Evolutionary conservation across 2,888 invertebrate species (phyloP), one percentile per base, ranked within the genome.

Genomic region (Leptarthrus brevirostris): DNA sequence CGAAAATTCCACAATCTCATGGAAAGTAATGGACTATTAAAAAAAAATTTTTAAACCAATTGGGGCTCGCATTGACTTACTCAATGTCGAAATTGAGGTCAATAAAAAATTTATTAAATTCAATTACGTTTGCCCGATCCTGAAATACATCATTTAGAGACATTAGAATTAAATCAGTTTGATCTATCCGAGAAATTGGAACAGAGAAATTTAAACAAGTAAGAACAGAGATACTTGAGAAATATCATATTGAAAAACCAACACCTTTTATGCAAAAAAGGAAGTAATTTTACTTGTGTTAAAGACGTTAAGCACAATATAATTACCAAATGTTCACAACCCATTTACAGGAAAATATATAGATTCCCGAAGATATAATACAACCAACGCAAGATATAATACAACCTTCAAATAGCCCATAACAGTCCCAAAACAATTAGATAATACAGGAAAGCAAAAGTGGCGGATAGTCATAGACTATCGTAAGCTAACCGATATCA

Each of bases 381-480:
- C 72, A 74, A 73, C 54, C 72, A 61, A 20, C 6, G 0, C 75
- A 73, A 14, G 64, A 71, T 1, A n/a, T 30, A 3, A 5, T 5
- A 30, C 8, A 30, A 8, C 30, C 30, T n/a, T n/a, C 30, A 30
- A 5, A 76, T 36, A 56, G 8, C 30, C 30, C 2, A 22, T 56
- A 26, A 16, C 24, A 56, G 26, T 8, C 3, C 30, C 24, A 6
- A 56, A 30, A 3, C 22, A 26, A 12, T 12, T n/a, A 3, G 74
- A 76, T 26, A 76, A 74, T 24, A 54, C 74, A 8, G 72, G 74
- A 12, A 34, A 0, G 0, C 74, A 75, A 64, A 74, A 75, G 20
- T 76, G 64, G 70, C 36, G 76, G 4, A 26, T 75, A 4, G 71
- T 75, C 1, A 53, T 54, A 26, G 74, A 76, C 58, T 76, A 74